Conservation (phyloP, 1,140 invertebrate species). For the Drosophila elegans region DNA sequence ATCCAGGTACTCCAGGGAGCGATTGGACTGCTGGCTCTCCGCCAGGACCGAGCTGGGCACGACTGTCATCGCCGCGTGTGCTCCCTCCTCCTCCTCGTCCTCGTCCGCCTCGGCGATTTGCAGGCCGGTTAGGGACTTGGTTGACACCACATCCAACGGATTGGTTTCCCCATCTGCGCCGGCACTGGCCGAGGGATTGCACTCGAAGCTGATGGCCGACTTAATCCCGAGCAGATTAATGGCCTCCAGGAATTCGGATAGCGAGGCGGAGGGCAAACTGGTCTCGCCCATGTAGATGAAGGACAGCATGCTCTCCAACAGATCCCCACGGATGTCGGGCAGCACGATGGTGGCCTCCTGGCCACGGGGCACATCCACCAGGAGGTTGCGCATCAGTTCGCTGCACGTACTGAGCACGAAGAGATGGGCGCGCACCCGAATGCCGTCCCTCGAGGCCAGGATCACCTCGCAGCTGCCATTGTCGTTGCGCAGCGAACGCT, state of each 20-base stretch:
- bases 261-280: constrained; percentile 59
- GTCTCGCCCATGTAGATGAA: constrained; percentile 83
- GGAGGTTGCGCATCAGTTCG: constrained; percentile 70
- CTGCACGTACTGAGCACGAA: constrained; percentile 81
- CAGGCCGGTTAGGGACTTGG: constrained; percentile 64
- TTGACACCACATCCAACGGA: constrained; percentile 49
- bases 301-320: constrained; percentile 74
- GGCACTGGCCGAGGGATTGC: constrained; percentile 53
- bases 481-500: constrained; percentile 68
- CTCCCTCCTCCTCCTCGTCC: constrained; percentile 57
- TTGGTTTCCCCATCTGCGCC: constrained; percentile 8
- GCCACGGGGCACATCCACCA: constrained; percentile 69
- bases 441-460: constrained; percentile 71
- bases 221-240: constrained; percentile 81
- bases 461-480: constrained; percentile 72
- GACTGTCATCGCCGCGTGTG: neutral
- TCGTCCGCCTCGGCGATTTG: constrained; percentile 70
- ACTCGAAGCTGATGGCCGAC: constrained; percentile 81
- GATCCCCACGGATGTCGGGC: constrained; percentile 72
- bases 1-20: constrained; percentile 72
- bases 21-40: constrained; percentile 37
- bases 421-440: constrained; percentile 73
- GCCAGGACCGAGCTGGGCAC: constrained; percentile 35
- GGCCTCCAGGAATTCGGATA: constrained; percentile 77
- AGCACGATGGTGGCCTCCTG: constrained; percentile 77